A percentile compares a stretch with the other conserved stretches of the same genome.
Evolutionary conservation across 2,797 vertebrate genomes (phyloP).

Genomic region (Microctenopoma stevenorrisi): DNA sequence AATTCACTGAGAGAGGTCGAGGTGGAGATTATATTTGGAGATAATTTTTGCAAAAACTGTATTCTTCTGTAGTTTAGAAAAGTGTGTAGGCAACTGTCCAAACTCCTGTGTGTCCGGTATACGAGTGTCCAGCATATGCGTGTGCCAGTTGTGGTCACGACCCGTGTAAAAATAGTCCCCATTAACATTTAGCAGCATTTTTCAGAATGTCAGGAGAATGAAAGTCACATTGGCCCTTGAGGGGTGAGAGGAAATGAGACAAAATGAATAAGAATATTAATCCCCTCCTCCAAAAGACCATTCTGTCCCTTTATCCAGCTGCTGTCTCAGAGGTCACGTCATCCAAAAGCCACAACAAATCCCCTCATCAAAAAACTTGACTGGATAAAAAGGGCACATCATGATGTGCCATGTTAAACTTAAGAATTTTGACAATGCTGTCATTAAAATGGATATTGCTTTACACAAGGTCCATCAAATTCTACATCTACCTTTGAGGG

Average conservation of each 20-base stretch:
- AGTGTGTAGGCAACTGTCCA: conserved; percentile 12
- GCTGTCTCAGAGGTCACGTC: conserved; percentile 69
- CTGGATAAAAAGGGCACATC: conserved; percentile 61
- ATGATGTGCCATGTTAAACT: conserved; percentile 37
- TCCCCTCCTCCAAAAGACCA: conserved; percentile 71
- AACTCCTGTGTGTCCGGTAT: conserved; percentile 15
- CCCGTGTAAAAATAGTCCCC: conserved; percentile 75
- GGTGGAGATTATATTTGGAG: conserved; percentile 10
- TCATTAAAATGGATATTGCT: conserved; percentile 53
- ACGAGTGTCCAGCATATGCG: conserved; percentile 26
- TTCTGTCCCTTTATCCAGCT: conserved; percentile 49
- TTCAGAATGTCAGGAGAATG: conserved; percentile 74
- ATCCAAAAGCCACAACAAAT: conserved; percentile 71
- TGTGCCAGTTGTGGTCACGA: conserved; percentile 56
- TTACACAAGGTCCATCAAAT: conserved; percentile 22
- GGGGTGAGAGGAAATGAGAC: conserved; percentile 55
- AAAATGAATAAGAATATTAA: conserved; percentile 75
- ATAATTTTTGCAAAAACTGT: conserved; percentile 2
- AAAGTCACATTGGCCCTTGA: conserved; percentile 65
- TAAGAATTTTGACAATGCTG: conserved; percentile 45
- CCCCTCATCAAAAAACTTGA: conserved; percentile 64
- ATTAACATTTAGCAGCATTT: conserved; percentile 80
- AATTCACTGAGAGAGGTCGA: conserved; percentile 10
- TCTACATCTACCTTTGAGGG: neutral
- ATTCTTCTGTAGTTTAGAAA: conserved; percentile 10